phyloP scores from a whole-genome alignment of 1,140 invertebrate genomes.

The Physella acuta region DNA sequence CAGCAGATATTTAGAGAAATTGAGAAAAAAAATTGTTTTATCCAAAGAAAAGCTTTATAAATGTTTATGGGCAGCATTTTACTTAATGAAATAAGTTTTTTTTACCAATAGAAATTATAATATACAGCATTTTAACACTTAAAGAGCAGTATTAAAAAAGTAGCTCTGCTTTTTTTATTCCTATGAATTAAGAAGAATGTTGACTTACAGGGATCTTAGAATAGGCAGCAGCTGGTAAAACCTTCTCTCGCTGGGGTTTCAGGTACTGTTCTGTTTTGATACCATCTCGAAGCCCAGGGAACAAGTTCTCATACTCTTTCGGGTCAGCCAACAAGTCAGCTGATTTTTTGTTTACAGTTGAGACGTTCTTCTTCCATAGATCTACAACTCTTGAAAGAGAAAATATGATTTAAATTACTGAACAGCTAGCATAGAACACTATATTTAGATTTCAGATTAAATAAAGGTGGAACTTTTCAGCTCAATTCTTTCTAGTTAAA shows the following conservation, averaged over 20 bases:
- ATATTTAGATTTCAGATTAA: too few relatives aligned
- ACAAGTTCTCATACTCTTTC: slow-evolving; percentile 92
- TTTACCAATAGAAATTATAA: too few relatives aligned
- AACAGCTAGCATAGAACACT: too few relatives aligned
- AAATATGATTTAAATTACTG: neutral
- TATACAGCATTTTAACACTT: too few relatives aligned
- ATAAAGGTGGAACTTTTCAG: neutral
- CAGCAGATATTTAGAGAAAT: too few relatives aligned
- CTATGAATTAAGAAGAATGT: neutral
- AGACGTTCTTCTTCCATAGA: slow-evolving; percentile 53
- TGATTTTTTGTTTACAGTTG: slow-evolving; percentile 68
- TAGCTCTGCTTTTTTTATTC: too few relatives aligned
- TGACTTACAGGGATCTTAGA: slow-evolving; percentile 49
- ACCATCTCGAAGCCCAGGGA: slow-evolving; percentile 80
- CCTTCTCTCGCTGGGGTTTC: slow-evolving; percentile 40
- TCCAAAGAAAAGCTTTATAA: too few relatives aligned
- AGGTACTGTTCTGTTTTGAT: slow-evolving; percentile 71
- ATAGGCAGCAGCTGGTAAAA: slow-evolving; percentile 48
- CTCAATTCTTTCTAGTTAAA: neutral
- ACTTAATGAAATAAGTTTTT: too few relatives aligned
- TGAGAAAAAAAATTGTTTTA: too few relatives aligned
- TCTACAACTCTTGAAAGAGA: slow-evolving; percentile 47
- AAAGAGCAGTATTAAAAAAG: too few relatives aligned
- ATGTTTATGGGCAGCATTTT: too few relatives aligned
- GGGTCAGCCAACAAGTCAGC: slow-evolving; percentile 94